Evolutionary conservation across 2,888 invertebrate species (phyloP).

Genomic region (Mellilla xanthometata): DNA sequence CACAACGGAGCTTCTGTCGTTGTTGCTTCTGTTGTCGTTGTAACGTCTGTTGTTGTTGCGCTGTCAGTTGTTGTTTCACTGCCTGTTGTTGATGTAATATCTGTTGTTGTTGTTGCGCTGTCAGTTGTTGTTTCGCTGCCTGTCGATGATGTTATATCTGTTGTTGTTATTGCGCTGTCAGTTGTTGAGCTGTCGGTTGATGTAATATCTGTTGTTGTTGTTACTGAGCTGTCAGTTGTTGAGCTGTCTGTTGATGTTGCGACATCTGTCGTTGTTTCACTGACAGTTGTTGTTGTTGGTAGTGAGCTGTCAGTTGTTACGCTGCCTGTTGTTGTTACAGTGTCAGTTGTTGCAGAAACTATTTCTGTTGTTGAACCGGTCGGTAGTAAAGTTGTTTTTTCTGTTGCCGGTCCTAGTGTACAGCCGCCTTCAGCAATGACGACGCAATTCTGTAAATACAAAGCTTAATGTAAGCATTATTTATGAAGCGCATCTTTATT

Average conservation of each 20-base stretch:
- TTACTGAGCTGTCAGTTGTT: not conserved
- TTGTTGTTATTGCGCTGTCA: not conserved
- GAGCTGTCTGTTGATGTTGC: too few relatives aligned
- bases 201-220: not conserved
- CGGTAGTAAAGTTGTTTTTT: not conserved
- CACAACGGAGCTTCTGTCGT: conserved; percentile 4
- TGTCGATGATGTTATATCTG: not conserved
- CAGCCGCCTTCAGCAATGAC: conserved; percentile 42
- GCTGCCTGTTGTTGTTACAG: not conserved
- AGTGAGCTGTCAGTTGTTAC: not conserved
- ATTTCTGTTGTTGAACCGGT: not conserved
- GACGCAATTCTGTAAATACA: conserved; percentile 27
- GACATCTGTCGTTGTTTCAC: not conserved
- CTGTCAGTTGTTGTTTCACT: not conserved
- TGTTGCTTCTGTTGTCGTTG: not conserved
- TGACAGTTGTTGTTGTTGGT: not conserved
- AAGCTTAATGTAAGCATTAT: not conserved
- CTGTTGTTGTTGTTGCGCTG: not conserved
- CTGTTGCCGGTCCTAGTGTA: conserved; percentile 23
- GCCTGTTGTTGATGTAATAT: not conserved
- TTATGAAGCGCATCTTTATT: too few relatives aligned
- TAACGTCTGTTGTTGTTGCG: not conserved
- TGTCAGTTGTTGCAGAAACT: not conserved
- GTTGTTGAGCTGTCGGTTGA: not conserved
- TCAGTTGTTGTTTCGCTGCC: not conserved